Evolutionary conservation across 35 echinoderm and acorn worm genomes (phyloP), one percentile per base, ranked within the genome.

Genomic region (Chiridota heheva): DNA sequence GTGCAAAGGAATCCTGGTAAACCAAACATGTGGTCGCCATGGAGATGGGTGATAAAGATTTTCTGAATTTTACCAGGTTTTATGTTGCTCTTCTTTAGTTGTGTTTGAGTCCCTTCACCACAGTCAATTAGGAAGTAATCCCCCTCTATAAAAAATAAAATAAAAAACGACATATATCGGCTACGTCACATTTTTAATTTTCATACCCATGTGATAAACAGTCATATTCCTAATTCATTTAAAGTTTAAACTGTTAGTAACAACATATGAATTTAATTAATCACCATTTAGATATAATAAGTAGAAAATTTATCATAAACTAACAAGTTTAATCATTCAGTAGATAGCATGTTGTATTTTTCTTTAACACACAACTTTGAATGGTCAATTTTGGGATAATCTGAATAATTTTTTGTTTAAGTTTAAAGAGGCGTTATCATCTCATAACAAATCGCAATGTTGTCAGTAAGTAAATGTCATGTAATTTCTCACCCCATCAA

Each of bases 21-120:
- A n/a, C 89, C 89, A 66, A 86, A 91, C 20, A 82, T 63, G 64
- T 91, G 89, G 33, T 91, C 89, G 0, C 89, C 89, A 74, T 91
- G 89, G 36, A 91, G 82, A 86, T 91, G 89, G 24, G 89, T 91
- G 40, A 91, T 91, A 64, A 91, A 91, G 22, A 91, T 86, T 73
- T 91, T 91, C 18, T 63, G 80, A 47, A 91, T 79, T 28, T 57
- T 67, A 44, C 82, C 76, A 27, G 82, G 48, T 62, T 72, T 86
- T 36, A 91, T 49, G 28, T 81, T 69, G 37, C 89, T 91, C 36
- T 59, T 28, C 82, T 86, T 85, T 12, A 91, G 37, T 58, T 91
- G 89, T 28, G 81, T 91, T 58, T 91, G 89, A 30, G 81, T 91
- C 33, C 89, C 89, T 80, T 91, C 89, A 53, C 89, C 89, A 63